Base-by-base conservation (phyloP, 2,888 invertebrate genomes). In the Euplagia quadripunctaria region DNA sequence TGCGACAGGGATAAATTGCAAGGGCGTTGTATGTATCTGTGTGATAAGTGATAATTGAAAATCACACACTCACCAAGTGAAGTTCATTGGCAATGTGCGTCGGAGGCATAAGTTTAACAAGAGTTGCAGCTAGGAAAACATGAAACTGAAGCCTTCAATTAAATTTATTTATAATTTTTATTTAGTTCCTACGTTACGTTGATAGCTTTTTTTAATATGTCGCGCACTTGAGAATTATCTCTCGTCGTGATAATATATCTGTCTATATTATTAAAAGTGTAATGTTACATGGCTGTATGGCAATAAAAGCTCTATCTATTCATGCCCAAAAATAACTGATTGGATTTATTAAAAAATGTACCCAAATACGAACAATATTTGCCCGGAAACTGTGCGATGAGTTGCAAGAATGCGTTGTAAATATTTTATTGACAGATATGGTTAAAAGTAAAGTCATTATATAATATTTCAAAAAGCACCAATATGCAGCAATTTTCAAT, bases 1-100 rank as follows among this genome's bases (percentile, higher is more conserved):
- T 72, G 72, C 64, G 75, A 80, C 80, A 75, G 49, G 51, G 70
- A 80, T 72, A 68, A 61, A 80, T 76, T 64, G 68, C 31, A 61
- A 14, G 51, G 61, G 43, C 72, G 75, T 72, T 72, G 43, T n/a
- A 64, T 64, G 72, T 72, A 51, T 41, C 20, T 64, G 51, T 55
- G 52, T 49, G 46, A 49, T 12, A 61, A 49, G 8, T 49, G 20
- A 14, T 46, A 46, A 46, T 46, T 46, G 43, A 46, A 46, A 46
- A 6, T 46, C 43, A 46, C 6, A 46, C 43, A 46, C 6, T 46
- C 9, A 8, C 43, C 6, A 46, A 46, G 43, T 46, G 43, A 8
- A 46, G 43, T 46, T 46, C 43, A 46, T 46, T 6, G 1, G 1
- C 43, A 17, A 9, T 20, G 5, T 42, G 65, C 49, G 43, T 17